These are phyloP conservation scores for Scaptomyza polygonia DNA, from an alignment of 2,888 invertebrate genomes.

Conservation along the genomic window DNA sequence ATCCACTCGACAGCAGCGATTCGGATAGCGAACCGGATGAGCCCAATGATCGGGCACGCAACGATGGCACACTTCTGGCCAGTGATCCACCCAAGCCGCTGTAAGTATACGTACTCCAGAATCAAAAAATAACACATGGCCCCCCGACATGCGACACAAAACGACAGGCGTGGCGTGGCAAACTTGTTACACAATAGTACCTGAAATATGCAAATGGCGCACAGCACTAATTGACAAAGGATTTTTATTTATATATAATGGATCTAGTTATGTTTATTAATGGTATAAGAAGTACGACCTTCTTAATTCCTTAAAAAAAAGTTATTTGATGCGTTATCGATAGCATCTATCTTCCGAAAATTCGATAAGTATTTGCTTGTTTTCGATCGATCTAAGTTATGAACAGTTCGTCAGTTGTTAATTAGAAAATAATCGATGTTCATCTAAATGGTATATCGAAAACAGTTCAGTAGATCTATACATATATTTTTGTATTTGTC, in stretches of 20 bases:
- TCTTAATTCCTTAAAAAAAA: no score
- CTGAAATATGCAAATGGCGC: slow-evolving; percentile 16
- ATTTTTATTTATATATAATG: neutral
- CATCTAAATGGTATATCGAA: no score
- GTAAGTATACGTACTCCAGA: slow-evolving; percentile 87
- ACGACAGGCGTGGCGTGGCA: slow-evolving; percentile 41
- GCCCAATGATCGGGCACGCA: slow-evolving; percentile 91
- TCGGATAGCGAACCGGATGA: slow-evolving; percentile 93
- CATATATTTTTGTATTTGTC: no score
- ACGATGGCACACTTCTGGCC: slow-evolving; percentile 97
- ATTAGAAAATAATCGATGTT: no score
- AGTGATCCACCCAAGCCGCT: slow-evolving; percentile 98
- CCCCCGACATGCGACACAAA: slow-evolving; percentile 40
- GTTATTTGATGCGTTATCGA: no score
- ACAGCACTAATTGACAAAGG: slow-evolving; percentile 15
- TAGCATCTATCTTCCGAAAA: no score
- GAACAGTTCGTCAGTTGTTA: no score
- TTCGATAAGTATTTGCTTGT: no score
- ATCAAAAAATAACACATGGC: slow-evolving; percentile 1
- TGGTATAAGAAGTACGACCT: no score
- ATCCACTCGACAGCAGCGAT: slow-evolving; percentile 90
- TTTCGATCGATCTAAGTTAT: no score
- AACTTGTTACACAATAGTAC: neutral
- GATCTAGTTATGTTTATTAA: no score
- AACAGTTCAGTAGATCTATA: no score